Percentiles rank a stretch among this genome's conserved stretches.
phyloP scores from a whole-genome alignment of 2,888 invertebrate species.

The Rapana venosa region DNA sequence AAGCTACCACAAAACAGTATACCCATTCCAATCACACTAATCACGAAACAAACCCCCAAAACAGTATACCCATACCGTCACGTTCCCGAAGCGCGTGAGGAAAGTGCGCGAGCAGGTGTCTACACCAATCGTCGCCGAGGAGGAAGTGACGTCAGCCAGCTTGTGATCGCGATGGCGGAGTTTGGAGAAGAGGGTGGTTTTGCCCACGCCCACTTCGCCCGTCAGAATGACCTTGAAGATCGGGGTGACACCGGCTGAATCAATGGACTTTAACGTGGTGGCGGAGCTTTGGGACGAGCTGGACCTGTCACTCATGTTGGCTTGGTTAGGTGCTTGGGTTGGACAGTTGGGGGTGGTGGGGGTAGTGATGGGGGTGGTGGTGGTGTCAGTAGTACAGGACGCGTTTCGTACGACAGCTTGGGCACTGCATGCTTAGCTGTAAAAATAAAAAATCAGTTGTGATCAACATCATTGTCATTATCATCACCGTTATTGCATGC shows the following conservation, averaged over 20 bases:
- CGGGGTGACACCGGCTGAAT: background rate
- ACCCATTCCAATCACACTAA: too few relatives aligned
- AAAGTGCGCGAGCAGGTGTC: conserved; percentile 55
- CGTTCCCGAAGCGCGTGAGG: conserved; percentile 8
- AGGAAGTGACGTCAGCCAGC: conserved; percentile 45
- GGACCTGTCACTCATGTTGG: background rate
- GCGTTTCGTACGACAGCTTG: too few relatives aligned
- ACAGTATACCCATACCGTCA: conserved; percentile 26
- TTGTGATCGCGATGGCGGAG: conserved; percentile 51
- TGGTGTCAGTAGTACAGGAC: too few relatives aligned
- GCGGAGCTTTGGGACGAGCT: background rate
- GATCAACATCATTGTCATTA: too few relatives aligned
- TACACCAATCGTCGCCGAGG: conserved; percentile 54
- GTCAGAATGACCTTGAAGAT: conserved; percentile 60
- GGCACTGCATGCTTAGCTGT: too few relatives aligned
- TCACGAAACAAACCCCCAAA: too few relatives aligned
- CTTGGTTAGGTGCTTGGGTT: background rate
- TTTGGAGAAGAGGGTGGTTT: conserved; percentile 60
- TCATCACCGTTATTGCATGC: too few relatives aligned
- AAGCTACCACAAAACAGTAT: too few relatives aligned
- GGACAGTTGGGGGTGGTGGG: background rate
- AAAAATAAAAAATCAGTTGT: too few relatives aligned
- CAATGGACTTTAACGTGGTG: background rate
- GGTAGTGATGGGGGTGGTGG: background rate
- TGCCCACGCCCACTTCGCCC: conserved; percentile 64